Conservation (phyloP, 2,113 vertebrate species). For the Chamaetylas fuelleborni region DNA sequence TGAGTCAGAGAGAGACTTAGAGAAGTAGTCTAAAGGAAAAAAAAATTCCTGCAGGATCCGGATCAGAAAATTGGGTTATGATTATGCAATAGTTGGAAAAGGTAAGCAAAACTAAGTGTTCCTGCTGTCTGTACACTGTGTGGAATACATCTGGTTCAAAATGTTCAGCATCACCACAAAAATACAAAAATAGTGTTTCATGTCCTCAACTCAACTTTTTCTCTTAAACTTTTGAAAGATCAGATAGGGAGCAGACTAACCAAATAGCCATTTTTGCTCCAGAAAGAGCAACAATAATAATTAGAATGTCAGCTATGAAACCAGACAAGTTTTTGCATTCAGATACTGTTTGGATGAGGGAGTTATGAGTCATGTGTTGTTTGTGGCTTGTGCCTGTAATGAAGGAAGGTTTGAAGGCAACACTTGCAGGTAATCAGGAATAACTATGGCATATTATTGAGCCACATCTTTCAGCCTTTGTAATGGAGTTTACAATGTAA, state of each 20-base stretch:
- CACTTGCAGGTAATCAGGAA: not conserved
- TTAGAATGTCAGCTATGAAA: not conserved
- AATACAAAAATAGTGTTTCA: not conserved
- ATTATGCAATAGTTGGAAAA: not conserved
- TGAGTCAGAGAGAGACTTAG: not conserved
- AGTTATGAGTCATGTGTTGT: not conserved
- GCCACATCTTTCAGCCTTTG: not conserved
- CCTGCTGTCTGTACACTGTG: not conserved
- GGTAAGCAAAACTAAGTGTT: not conserved
- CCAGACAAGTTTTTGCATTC: not conserved
- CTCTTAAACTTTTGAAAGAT: not conserved
- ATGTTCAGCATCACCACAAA: not conserved
- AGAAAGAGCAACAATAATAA: not conserved
- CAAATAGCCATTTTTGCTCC: not conserved
- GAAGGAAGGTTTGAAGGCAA: not conserved
- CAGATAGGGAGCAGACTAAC: not conserved
- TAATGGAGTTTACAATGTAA: not conserved
- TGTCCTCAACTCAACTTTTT: not conserved
- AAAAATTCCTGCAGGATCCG: not conserved
- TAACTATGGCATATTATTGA: rapidly evolving
- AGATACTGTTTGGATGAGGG: not conserved
- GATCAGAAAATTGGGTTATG: not conserved
- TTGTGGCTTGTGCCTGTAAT: not conserved
- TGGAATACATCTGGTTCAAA: not conserved
- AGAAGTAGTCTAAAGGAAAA: not conserved